Conservation (phyloP, 2,888 invertebrate species). For the Dasysyrphus albostriatus region DNA sequence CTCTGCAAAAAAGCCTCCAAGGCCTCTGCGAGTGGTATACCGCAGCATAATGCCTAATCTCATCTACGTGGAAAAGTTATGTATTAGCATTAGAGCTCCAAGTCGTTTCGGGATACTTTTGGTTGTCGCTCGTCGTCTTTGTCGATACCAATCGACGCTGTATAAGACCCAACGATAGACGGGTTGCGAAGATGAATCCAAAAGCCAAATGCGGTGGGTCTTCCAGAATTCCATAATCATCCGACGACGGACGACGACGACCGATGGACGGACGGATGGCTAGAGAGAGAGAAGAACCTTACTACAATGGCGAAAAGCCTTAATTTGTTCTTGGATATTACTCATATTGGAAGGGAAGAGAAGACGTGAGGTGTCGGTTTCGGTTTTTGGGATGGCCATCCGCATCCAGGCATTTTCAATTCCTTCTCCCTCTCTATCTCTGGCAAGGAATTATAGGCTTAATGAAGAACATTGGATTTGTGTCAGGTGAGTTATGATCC, state of each 20-base stretch:
- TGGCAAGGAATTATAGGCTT: conserved; percentile 58
- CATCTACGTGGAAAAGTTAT: conserved; percentile 75
- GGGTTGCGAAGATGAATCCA: conserved; percentile 1
- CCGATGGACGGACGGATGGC: neutral
- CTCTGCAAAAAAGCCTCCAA: conserved; percentile 63
- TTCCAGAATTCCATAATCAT: conserved; percentile 31
- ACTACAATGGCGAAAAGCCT: conserved; percentile 45
- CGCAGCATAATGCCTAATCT: conserved; percentile 71
- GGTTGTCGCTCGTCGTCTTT: conserved; percentile 34
- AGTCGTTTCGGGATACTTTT: conserved; percentile 14
- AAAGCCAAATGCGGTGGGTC: conserved; percentile 63
- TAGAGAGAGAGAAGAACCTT: conserved; percentile 11
- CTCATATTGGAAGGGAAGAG: conserved; percentile 64
- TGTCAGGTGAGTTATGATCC: conserved; percentile 72
- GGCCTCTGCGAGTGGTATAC: conserved; percentile 51
- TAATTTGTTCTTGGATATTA: conserved; percentile 73
- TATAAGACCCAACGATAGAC: conserved; percentile 25
- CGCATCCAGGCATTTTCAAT: conserved; percentile 44
- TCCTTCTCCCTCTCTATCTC: conserved; percentile 8
- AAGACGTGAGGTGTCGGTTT: conserved; percentile 23
- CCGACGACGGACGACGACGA: neutral
- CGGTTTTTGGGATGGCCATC: conserved; percentile 45
- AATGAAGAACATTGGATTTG: conserved; percentile 74
- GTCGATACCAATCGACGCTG: conserved; percentile 43
- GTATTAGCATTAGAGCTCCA: conserved; percentile 65